Evolutionary conservation across 92 coral and sea anemone genomes (phyloP).

Genomic region (Umimayanthus chanpuru): DNA sequence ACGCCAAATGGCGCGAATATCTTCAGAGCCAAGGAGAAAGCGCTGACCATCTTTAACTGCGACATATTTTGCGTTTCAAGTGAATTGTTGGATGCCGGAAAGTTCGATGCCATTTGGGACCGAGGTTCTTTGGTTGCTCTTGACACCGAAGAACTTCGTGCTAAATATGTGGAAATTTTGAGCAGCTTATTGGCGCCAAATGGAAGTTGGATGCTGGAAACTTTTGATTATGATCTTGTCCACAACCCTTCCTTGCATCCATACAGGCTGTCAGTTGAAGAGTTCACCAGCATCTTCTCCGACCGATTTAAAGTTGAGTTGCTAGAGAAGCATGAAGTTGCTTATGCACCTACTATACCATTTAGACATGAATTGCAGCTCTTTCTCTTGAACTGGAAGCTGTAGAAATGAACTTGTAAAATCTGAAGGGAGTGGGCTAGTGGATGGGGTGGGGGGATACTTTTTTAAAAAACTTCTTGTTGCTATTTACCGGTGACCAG

Average conservation of each 20-base stretch:
- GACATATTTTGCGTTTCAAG: conserved; percentile 42
- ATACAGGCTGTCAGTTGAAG: neutral
- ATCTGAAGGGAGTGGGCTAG: too few species aligned
- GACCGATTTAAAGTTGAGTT: neutral
- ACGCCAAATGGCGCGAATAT: conserved; percentile 55
- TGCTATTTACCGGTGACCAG: too few species aligned
- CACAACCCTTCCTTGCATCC: neutral
- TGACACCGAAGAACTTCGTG: conserved; percentile 15
- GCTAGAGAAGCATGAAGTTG: neutral
- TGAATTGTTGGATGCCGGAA: conserved; percentile 41
- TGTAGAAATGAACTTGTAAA: neutral
- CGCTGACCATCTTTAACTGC: conserved; percentile 54
- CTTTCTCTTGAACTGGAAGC: neutral
- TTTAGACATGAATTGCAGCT: neutral
- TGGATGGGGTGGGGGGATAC: too few species aligned
- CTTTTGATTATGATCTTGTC: neutral
- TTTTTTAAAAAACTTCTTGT: too few species aligned
- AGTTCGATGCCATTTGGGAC: conserved; percentile 64
- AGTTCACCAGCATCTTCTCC: neutral
- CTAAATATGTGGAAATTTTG: conserved; percentile 1
- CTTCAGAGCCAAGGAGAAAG: conserved; percentile 58
- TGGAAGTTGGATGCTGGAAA: conserved; percentile 25
- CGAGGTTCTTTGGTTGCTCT: conserved; percentile 50
- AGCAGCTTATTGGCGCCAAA: neutral
- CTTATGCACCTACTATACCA: neutral